These are phyloP conservation scores for Ceratoteleas bidentatus DNA, from an alignment of 1,140 invertebrate species.

Conservation along the genomic window DNA sequence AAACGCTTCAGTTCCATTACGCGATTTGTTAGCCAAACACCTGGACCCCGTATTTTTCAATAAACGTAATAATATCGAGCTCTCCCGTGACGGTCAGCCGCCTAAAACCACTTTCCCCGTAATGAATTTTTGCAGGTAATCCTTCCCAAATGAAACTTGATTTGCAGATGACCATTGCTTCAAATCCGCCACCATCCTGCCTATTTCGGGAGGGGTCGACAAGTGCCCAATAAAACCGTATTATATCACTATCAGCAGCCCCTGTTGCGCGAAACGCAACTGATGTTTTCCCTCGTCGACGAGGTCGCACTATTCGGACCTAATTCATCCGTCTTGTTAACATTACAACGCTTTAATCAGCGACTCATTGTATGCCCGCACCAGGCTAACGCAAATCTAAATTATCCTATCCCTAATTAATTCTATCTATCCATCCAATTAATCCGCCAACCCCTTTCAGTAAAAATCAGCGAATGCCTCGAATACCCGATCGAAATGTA, in stretches of 20 bases:
- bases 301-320: not conserved
- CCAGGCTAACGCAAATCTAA: not conserved
- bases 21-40: constrained; percentile 14
- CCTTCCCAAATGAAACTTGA: constrained; percentile 13
- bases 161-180: constrained; percentile 6
- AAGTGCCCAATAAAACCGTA: not conserved
- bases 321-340: constrained; percentile 2
- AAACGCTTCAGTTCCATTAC: constrained; percentile 28
- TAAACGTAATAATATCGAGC: constrained; percentile 27
- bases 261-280: not conserved
- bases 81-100: not conserved
- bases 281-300: not conserved
- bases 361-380: not conserved
- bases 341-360: constrained; percentile 1
- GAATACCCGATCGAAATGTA: no score
- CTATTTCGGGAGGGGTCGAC: not conserved
- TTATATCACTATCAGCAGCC: not conserved
- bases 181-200: not conserved
- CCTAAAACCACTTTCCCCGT: constrained; percentile 25
- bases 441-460: no score
- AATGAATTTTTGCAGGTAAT: constrained; percentile 24
- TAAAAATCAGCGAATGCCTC: not conserved
- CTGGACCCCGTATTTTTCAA: constrained; percentile 7
- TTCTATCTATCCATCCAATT: not conserved
- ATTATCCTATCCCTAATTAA: not conserved